Base-by-base conservation (phyloP, 2,888 invertebrate genomes). In the Hyalella azteca region DNA sequence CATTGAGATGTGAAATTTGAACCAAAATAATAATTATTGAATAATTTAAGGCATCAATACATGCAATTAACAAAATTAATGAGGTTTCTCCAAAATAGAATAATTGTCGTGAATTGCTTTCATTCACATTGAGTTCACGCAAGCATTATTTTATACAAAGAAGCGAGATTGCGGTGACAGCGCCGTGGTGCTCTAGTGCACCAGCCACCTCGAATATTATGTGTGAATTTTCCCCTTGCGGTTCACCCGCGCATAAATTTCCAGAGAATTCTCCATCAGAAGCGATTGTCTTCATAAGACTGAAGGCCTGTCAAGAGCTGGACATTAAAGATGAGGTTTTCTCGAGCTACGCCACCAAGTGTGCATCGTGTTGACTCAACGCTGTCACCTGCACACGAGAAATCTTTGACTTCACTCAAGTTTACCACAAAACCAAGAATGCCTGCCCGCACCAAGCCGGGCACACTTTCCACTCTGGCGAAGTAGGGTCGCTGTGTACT, bases 371-470 rank as follows among this genome's bases (percentile, higher is more conserved):
- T 66, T 66, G 32, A 36, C 66, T 29, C 66, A 36, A 39, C 22
- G 29, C 66, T 36, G 66, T 66, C 66, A 36, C 66, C 66, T n/a
- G 36, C 66, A 19, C 66, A 29, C 36, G 66, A 66, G 66, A 66
- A 66, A 66, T 36, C 66, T 66, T 66, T 66, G 66, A 66, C 66
- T 66, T 66, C 66, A 66, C 66, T 66, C 66, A 66, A 66, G 66
- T 66, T 66, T 66, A 66, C 66, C 66, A 39, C 66, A 66, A 66
- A 66, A 66, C 66, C 66, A 66, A 66, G 66, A 66, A 32, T 66
- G 66, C 36, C 36, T 36, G 39, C 32, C 66, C 66, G 66, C 66
- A 32, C 36, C 66, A 36, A 11, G 36, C 36, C 36, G 66, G 66
- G 66, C 66, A 66, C 66, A 66, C 66, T 66, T 66, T 66, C 66